A percentile compares a stretch with the other conserved stretches of the same genome.
Conservation (phyloP, 1,140 invertebrate genomes). For the Hycleus phaleratus region DNA sequence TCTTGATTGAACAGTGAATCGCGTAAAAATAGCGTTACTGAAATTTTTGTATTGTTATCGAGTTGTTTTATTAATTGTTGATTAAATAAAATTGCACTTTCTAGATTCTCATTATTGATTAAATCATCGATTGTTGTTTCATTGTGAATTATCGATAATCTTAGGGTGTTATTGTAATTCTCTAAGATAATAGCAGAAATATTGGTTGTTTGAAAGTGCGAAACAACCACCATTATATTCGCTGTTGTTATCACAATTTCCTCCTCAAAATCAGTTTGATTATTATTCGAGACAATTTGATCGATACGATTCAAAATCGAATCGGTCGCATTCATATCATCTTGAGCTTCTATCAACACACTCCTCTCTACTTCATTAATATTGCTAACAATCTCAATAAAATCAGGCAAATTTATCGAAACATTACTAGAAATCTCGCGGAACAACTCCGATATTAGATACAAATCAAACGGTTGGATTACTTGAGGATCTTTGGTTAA, state of each 20-base stretch:
- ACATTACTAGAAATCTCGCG: background rate
- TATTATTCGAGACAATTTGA: background rate
- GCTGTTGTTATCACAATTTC: background rate
- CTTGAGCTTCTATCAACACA: conserved; percentile 20
- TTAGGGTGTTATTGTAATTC: conserved; percentile 1
- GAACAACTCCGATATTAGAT: conserved; percentile 12
- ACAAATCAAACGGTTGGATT: conserved; percentile 1
- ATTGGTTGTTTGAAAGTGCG: conserved; percentile 11
- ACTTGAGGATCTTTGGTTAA: background rate
- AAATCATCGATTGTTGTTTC: conserved; percentile 2
- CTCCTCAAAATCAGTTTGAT: conserved; percentile 3
- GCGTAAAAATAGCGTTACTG: conserved; percentile 18
- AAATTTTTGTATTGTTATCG: conserved; percentile 5
- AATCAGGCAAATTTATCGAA: background rate
- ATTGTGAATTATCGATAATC: conserved; percentile 2
- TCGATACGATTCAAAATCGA: conserved; percentile 25
- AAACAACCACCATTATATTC: conserved; percentile 20
- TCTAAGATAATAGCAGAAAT: conserved; percentile 19
- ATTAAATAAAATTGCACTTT: conserved; percentile 18
- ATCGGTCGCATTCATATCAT: conserved; percentile 22
- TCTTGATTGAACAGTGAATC: conserved; percentile 27
- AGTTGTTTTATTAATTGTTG: conserved; percentile 17
- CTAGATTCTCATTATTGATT: conserved; percentile 8
- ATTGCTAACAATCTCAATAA: conserved; percentile 3
- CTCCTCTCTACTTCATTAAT: conserved; percentile 2